phyloP scores from a whole-genome alignment of 2,113 vertebrate genomes.

The Dicrurus megarhynchus region DNA sequence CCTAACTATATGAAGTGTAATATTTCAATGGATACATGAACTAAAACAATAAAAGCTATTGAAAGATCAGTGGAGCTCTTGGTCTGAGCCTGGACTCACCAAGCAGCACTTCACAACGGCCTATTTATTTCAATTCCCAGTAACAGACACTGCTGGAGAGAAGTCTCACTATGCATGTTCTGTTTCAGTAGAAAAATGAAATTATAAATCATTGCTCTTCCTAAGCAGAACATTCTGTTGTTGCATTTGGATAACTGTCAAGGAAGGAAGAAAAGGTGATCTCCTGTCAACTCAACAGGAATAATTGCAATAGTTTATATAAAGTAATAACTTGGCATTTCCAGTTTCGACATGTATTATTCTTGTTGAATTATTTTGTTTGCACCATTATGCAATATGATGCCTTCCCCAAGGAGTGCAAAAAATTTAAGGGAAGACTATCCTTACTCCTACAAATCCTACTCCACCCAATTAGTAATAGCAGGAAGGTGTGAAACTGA shows the following conservation, averaged over 20 bases:
- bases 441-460: not conserved
- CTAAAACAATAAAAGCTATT: not conserved
- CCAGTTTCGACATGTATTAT: conserved; percentile 68
- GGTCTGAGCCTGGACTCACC: not conserved
- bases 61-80: not conserved
- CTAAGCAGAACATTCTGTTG: conserved; percentile 30
- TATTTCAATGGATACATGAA: not conserved
- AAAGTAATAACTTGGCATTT: conserved; percentile 64
- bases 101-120: not conserved
- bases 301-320: conserved; percentile 67
- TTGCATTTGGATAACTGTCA: conserved; percentile 54
- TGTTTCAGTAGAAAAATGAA: conserved; percentile 8
- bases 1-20: not conserved
- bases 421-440: conserved; percentile 12
- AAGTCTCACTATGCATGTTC: not conserved
- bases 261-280: conserved; percentile 59
- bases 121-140: not conserved
- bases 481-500: conserved; percentile 20
- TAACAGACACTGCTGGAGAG: not conserved
- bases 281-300: conserved; percentile 59
- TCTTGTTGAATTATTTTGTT: conserved; percentile 70
- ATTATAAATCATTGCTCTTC: conserved; percentile 40
- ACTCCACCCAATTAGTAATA: conserved; percentile 42
- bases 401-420: conserved; percentile 23
- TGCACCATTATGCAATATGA: conserved; percentile 59